Evolutionary conservation across 1,140 invertebrate species (phyloP).

Genomic region (Diorhabda sublineata): DNA sequence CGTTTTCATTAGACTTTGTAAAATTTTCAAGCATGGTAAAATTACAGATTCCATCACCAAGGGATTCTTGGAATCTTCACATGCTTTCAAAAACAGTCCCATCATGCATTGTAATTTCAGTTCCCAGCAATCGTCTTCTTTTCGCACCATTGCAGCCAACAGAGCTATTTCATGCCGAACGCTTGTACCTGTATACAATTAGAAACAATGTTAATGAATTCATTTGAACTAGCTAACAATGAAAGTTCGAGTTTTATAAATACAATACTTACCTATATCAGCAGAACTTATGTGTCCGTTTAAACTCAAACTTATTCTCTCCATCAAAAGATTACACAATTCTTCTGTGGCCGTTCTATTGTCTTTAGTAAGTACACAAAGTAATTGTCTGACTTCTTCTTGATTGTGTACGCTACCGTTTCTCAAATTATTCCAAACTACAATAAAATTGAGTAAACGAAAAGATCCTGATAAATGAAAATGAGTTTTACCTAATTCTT

Average conservation of each 20-base stretch:
- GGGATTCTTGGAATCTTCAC: slow-evolving; percentile 64
- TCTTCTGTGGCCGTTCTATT: slow-evolving; percentile 84
- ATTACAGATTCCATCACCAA: slow-evolving; percentile 73
- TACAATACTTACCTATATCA: slow-evolving; percentile 53
- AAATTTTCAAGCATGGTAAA: slow-evolving; percentile 79
- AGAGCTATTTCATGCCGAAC: slow-evolving; percentile 85
- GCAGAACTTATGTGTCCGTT: slow-evolving; percentile 54
- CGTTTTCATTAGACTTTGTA: slow-evolving; percentile 74
- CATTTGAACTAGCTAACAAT: background rate
- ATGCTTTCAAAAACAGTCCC: slow-evolving; percentile 75
- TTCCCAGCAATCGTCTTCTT: slow-evolving; percentile 95
- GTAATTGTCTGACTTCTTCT: slow-evolving; percentile 79
- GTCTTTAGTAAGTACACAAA: slow-evolving; percentile 88
- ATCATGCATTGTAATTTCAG: slow-evolving; percentile 86
- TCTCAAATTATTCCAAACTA: slow-evolving; percentile 82
- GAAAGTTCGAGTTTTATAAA: background rate
- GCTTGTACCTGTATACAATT: slow-evolving; percentile 50
- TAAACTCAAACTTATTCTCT: slow-evolving; percentile 73
- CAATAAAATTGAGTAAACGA: slow-evolving; percentile 45
- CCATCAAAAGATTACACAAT: slow-evolving; percentile 75
- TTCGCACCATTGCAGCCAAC: slow-evolving; percentile 80
- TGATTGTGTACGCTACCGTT: slow-evolving; percentile 74
- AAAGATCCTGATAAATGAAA: background rate
- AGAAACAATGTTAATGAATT: background rate
- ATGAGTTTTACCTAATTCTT: slow-evolving; percentile 54